phyloP scores from a whole-genome alignment of 2,888 invertebrate genomes.

The Flexamia atlantica region DNA sequence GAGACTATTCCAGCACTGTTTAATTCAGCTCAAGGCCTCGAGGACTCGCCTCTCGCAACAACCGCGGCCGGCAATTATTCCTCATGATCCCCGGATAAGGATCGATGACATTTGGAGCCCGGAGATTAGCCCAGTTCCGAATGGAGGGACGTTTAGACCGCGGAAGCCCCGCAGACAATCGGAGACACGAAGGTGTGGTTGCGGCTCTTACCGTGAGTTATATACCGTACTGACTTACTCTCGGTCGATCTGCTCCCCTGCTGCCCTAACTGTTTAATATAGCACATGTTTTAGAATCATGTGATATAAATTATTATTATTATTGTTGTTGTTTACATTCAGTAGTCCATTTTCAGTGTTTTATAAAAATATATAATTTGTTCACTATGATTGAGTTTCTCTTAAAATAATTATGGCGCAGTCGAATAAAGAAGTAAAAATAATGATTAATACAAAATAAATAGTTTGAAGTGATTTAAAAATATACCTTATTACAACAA shows the following conservation, averaged over 20 bases:
- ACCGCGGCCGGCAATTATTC: slow-evolving; percentile 10
- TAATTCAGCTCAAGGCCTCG: slow-evolving; percentile 25
- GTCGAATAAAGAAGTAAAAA: too few species aligned
- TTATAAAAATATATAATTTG: too few species aligned
- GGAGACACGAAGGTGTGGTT: not conserved
- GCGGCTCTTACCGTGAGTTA: not conserved
- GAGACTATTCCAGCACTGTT: not conserved
- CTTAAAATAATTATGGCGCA: too few species aligned
- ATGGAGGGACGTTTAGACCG: not conserved
- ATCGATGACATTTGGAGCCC: slow-evolving; percentile 33
- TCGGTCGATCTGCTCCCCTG: not conserved
- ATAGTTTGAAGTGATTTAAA: too few species aligned
- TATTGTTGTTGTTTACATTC: too few species aligned
- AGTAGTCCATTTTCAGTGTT: too few species aligned
- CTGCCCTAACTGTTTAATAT: too few species aligned
- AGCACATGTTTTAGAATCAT: too few species aligned
- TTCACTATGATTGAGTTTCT: too few species aligned
- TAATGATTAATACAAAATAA: too few species aligned
- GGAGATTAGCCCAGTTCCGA: slow-evolving; percentile 27
- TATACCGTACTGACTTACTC: not conserved
- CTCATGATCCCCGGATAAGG: slow-evolving; percentile 34
- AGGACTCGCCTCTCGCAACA: not conserved
- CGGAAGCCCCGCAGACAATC: slow-evolving; percentile 13
- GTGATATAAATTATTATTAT: too few species aligned
- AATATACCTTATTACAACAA: too few species aligned